Evolutionary conservation across 2,797 vertebrate species (phyloP).

Genomic region (Pseudomugil gertrudae): DNA sequence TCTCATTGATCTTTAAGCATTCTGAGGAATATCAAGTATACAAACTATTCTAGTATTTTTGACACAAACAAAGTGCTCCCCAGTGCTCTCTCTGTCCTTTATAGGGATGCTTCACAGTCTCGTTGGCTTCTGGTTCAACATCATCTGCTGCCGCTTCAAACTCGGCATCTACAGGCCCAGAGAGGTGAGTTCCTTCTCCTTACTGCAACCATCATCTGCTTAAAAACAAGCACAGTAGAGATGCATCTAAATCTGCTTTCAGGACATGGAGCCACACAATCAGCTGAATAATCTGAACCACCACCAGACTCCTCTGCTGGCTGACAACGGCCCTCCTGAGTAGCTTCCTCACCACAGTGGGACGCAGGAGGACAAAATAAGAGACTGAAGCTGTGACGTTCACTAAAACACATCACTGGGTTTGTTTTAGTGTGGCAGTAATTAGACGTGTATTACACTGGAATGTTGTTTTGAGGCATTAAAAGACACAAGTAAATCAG

Average conservation of each 20-base stretch:
- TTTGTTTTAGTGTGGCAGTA: neutral
- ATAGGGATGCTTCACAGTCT: slow-evolving; percentile 91
- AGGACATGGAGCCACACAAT: slow-evolving; percentile 83
- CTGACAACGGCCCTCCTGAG: slow-evolving; percentile 83
- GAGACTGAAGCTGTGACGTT: too few species aligned
- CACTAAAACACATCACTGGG: neutral
- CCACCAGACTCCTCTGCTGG: slow-evolving; percentile 80
- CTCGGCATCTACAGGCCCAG: slow-evolving; percentile 80
- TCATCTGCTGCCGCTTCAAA: slow-evolving; percentile 90
- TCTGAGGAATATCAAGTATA: too few species aligned
- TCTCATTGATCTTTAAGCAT: too few species aligned
- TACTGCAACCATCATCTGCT: neutral
- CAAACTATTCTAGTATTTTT: too few species aligned
- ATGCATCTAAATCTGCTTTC: neutral
- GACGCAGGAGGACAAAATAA: neutral
- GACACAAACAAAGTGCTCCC: too few species aligned
- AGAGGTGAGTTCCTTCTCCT: slow-evolving; percentile 50
- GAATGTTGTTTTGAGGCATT: neutral
- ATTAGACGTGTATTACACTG: neutral
- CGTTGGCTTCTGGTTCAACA: slow-evolving; percentile 88
- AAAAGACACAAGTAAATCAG: neutral
- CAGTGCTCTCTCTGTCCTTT: neutral
- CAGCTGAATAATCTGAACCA: slow-evolving; percentile 87
- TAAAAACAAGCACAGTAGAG: neutral
- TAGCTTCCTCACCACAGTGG: slow-evolving; percentile 18